Base-by-base conservation (phyloP, 2,113 vertebrate genomes). In the Pantherophis guttatus region DNA sequence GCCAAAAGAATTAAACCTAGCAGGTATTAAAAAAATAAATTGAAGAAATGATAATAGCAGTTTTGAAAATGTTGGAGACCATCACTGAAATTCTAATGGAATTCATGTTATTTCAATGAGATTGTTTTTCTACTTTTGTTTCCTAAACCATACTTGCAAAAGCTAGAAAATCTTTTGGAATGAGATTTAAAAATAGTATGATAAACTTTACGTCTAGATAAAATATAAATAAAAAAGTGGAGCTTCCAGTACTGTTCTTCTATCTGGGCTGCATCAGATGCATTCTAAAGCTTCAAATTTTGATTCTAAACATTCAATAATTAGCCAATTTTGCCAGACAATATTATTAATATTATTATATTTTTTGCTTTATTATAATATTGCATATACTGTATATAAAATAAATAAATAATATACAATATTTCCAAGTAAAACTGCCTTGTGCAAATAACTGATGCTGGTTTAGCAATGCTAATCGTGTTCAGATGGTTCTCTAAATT, bases 1-100 rank as follows among this genome's bases (percentile, higher is more conserved):
- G 53, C 87, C n/a, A 0, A 92, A 75, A 55, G 4, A 39, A 54
- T 87, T 52, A 48, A 94, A 90, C 75, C n/a, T 5, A 91, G 89
- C 91, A 97, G 95, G 93, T 97, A 94, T 0, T 94, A 57, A 23
- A 52, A 59, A n/a, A 53, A 92, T 10, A 50, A 44, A 24, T 8
- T 91, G 87, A 44, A 55, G 88, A 11, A 75, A 19, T 91, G 39
- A 52, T n/a, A 86, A 5, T n/a, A 8, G 8, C 15, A 86, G 33
- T 10, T 87, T 17, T 91, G 17, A 44, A 70, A 91, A 88, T 39
- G 44, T 21, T 24, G 62, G 23, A 13, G 92, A 94, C 89, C 44
- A 44, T 55, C 23, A 17, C 6, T 19, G n/a, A 57, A 81, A 81
- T 81, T 81, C 17, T 39, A 39, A 33, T 81, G 33, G 3, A 33